Evolutionary conservation across 2,888 invertebrate genomes (phyloP), one percentile per base, ranked within the genome.

Genomic region (Mantis religiosa): DNA sequence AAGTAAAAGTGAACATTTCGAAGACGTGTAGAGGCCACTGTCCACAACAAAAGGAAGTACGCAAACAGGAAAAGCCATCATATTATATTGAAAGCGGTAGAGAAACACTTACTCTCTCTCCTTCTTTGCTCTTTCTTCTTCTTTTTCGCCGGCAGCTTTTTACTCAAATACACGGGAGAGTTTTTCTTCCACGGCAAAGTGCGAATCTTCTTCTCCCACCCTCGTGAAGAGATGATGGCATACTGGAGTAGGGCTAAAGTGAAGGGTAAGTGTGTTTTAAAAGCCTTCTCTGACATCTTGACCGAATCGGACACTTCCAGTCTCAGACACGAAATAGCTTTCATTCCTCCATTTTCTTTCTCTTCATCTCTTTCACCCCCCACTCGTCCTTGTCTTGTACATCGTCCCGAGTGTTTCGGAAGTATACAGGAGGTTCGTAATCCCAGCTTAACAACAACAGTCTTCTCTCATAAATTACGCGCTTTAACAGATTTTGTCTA

Each of bases 221-320:
- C 82, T 89, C 83, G 89, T 90, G 90, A 89, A 91, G 83, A 87
- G 89, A 87, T 86, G 84, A 89, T 71, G 88, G 81, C 89, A 88
- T 84, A 88, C 86, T 88, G 81, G 85, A 90, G 89, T 90, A 90
- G 90, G 90, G 90, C 90, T 90, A 89, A 90, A 85, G 90, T 89
- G 89, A 89, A 91, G 89, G 90, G 91, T 92, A 92, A 93, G 92
- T 92, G 93, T 93, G 93, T 93, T 93, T 93, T 93, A 93, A 93
- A 93, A 93, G 93, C 93, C 93, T 93, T 93, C 88, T 92, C 93
- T 93, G 93, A 93, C 93, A 93, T 93, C 93, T 93, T 93, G 93
- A 93, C 93, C 93, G 93, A 93, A 92, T 92, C 93, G 93, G 93
- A 93, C 93, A 93, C 92, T 92, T 92, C 91, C 92, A 92, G 93